Evolutionary conservation across 2,888 invertebrate species (phyloP), one percentile per base, ranked within the genome.

Genomic region (Cerceris rybyensis): DNA sequence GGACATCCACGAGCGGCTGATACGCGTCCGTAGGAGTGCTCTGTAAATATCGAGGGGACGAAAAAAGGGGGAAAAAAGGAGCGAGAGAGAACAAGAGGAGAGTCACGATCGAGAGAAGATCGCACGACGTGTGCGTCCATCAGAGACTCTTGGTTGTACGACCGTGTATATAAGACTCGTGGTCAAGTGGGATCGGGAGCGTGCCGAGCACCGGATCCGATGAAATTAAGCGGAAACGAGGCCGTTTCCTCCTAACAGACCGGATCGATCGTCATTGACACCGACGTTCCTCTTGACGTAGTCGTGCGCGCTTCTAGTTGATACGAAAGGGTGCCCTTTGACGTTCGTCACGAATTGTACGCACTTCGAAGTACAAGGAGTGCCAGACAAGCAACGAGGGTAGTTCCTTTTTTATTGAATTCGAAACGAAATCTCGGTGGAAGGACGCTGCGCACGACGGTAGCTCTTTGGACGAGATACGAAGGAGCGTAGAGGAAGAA

Each of bases 161-260:
- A 72, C 71, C 77, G 74, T 28, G 28, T 28, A 28, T 28, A 28
- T 72, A 67, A 75, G 59, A 70, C 64, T 61, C 66, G 68, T 54
- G 81, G 69, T 81, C 70, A 68, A 81, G 83, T 72, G 81, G 73
- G 52, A 69, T 75, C 61, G 63, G 70, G 64, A 61, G 70, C 59
- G 64, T 46, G 64, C 28, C 28, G 75, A 64, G 73, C 60, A 77
- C 73, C 77, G 77, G 73, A 71, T 59, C 61, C 74, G 65, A 82
- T 83, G 78, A 72, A 73, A 81, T 83, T 69, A 69, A 73, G 55
- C 72, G 60, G 72, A 81, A 81, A 83, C 75, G 78, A 66, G 81
- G 69, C 76, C 83, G 72, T 72, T 76, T 75, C 83, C 79, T 78
- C 52, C 73, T 63, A 70, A 80, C 78, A 46, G 64, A 14, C 60